Conservation (phyloP, 2,888 invertebrate genomes). For the Alcis repandata region DNA sequence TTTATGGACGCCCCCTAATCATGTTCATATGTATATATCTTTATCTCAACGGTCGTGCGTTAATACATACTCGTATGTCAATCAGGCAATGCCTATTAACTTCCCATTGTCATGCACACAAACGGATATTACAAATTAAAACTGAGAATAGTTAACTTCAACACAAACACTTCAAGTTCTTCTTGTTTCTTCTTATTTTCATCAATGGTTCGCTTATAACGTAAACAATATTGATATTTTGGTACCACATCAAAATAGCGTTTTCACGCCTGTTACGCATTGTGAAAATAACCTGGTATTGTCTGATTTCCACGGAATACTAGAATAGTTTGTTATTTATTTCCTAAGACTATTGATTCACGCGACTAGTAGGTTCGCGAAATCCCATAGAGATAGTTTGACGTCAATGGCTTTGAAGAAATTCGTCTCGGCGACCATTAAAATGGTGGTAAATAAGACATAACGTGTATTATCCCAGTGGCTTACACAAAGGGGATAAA, state of each 20-base stretch:
- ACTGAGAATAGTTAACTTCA: slow-evolving; percentile 1
- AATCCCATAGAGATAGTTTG: slow-evolving; percentile 46
- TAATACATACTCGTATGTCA: no score
- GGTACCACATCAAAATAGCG: neutral
- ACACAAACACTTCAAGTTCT: neutral
- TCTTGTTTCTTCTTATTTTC: no score
- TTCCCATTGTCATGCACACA: neutral
- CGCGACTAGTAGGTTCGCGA: slow-evolving; percentile 9
- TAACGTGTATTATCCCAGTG: slow-evolving; percentile 44
- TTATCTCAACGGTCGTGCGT: no score
- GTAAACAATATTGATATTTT: neutral
- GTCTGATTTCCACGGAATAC: slow-evolving; percentile 13
- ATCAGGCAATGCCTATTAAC: no score
- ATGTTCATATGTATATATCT: no score
- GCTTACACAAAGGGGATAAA: slow-evolving; percentile 28
- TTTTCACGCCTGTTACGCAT: neutral
- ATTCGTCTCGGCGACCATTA: slow-evolving; percentile 56
- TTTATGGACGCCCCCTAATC: no score
- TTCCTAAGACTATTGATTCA: slow-evolving; percentile 15
- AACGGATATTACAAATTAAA: neutral
- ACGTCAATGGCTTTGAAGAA: slow-evolving; percentile 58
- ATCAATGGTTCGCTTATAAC: neutral
- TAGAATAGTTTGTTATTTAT: neutral
- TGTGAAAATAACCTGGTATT: neutral
- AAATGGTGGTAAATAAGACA: slow-evolving; percentile 53